phyloP scores from a whole-genome alignment of 2,797 vertebrate species.

The Cygnus olor region DNA sequence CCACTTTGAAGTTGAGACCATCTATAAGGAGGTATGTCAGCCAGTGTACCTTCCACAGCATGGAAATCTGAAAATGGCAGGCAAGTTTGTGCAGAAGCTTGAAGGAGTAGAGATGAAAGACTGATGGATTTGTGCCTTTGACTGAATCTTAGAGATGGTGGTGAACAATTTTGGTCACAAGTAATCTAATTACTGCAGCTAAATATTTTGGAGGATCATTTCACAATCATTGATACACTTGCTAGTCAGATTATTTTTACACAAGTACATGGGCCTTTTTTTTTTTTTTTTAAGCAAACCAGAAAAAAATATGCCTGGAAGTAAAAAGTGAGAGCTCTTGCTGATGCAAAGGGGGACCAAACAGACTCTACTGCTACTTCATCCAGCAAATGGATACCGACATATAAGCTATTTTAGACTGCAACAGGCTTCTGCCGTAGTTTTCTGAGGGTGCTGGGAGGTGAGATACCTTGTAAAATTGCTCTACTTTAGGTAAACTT shows the following conservation, averaged over 20 bases:
- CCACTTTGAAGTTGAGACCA: neutral
- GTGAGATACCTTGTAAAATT: neutral
- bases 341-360: neutral
- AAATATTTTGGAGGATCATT: neutral
- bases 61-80: neutral
- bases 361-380: neutral
- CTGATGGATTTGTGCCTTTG: neutral
- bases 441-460: neutral
- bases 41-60: rapidly evolving
- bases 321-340: neutral
- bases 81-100: neutral
- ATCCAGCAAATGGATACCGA: neutral
- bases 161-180: neutral
- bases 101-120: neutral
- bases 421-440: neutral
- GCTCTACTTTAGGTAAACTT: neutral
- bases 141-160: neutral
- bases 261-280: neutral
- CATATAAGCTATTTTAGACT: neutral
- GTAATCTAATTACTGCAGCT: neutral
- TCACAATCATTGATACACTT: neutral
- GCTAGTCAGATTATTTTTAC: neutral
- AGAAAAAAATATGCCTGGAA: neutral
- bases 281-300: neutral
- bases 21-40: neutral